A percentile compares a stretch with the other conserved stretches of the same genome.
phyloP scores from a whole-genome alignment of 2,113 vertebrate species.

The Budorcas taxicolor region DNA sequence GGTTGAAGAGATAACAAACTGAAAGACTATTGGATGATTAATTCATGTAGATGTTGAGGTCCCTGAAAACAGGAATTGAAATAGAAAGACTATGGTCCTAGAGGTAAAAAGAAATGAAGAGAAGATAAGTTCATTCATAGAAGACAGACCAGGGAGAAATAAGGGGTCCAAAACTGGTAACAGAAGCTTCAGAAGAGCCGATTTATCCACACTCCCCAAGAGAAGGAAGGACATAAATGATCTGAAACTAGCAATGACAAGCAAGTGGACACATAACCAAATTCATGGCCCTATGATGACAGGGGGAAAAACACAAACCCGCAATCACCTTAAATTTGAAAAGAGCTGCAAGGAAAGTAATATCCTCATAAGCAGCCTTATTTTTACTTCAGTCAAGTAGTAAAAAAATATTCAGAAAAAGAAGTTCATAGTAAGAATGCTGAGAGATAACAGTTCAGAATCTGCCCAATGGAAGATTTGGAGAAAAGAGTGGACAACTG shows the following conservation, averaged over 20 bases:
- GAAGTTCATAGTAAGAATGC: background rate
- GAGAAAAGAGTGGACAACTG: background rate
- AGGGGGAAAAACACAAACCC: background rate
- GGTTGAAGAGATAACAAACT: background rate
- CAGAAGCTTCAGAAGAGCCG: background rate
- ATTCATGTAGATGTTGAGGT: background rate
- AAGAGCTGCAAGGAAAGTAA: background rate
- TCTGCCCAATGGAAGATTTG: background rate
- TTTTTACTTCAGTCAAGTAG: background rate
- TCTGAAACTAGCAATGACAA: background rate
- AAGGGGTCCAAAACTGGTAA: background rate
- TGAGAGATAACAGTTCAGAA: background rate
- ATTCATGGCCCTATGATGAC: background rate
- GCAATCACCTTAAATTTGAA: background rate
- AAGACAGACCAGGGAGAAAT: background rate
- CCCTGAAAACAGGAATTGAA: background rate
- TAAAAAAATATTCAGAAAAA: background rate
- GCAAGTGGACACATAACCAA: background rate
- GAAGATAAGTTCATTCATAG: background rate
- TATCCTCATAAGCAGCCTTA: background rate
- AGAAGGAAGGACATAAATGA: background rate
- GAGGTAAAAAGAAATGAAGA: background rate
- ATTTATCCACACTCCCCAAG: background rate
- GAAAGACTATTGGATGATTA: background rate
- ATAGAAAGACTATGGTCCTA: background rate